These are phyloP conservation scores for Andrena flavipes DNA, from an alignment of 2,888 invertebrate species.

Conservation along the genomic window DNA sequence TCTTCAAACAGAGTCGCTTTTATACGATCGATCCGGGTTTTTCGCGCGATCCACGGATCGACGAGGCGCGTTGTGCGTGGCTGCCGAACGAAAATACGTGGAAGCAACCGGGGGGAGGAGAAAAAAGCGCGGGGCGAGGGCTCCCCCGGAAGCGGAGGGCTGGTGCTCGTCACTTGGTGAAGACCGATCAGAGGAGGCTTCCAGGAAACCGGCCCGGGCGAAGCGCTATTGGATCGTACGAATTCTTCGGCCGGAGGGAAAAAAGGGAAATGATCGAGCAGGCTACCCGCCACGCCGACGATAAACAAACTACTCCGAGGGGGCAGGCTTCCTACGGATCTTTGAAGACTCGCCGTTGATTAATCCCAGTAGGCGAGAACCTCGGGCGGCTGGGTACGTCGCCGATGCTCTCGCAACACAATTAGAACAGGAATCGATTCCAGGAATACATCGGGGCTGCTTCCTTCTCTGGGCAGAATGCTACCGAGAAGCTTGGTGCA, in stretches of 20 bases:
- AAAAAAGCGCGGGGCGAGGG: constrained; percentile 33
- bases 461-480: neutral
- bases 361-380: constrained; percentile 79
- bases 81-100: constrained; percentile 34
- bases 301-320: constrained; percentile 80
- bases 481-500: neutral
- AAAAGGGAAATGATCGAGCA: constrained; percentile 63
- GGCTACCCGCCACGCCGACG: constrained; percentile 70
- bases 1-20: constrained; percentile 5
- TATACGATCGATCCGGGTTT: too few relatives aligned
- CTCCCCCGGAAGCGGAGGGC: constrained; percentile 61
- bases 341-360: constrained; percentile 83
- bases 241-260: constrained; percentile 50
- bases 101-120: constrained; percentile 1
- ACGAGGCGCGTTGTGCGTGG: neutral
- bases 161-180: constrained; percentile 74
- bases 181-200: constrained; percentile 75
- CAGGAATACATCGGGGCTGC: constrained; percentile 31
- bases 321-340: constrained; percentile 73
- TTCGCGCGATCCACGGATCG: too few relatives aligned
- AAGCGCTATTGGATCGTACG: constrained; percentile 62
- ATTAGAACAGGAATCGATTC: constrained; percentile 47
- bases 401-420: constrained; percentile 45
- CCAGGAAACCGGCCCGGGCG: constrained; percentile 72
- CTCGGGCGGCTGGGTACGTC: constrained; percentile 69